Evolutionary conservation across 2,888 invertebrate genomes (phyloP).

Genomic region (Cotesia congregata): DNA sequence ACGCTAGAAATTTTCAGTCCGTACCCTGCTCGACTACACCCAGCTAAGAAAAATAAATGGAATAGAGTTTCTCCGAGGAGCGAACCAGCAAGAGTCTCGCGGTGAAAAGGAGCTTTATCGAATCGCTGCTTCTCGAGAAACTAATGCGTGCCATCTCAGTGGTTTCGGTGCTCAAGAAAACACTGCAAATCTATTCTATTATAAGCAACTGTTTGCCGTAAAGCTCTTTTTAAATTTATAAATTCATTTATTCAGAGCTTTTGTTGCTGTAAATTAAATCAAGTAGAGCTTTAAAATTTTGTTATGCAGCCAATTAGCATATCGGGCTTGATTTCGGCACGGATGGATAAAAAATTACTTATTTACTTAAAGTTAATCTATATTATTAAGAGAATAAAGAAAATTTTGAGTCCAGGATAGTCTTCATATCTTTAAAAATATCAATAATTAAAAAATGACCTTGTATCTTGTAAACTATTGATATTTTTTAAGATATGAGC

Average conservation of each 20-base stretch:
- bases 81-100: slow-evolving; percentile 23
- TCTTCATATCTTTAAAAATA: too few relatives aligned
- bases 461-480: too few relatives aligned
- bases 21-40: background rate
- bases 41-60: background rate
- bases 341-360: too few relatives aligned
- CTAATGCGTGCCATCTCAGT: slow-evolving; percentile 31
- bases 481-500: too few relatives aligned
- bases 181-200: background rate
- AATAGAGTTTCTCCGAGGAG: slow-evolving; percentile 8
- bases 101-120: slow-evolving; percentile 50
- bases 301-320: too few relatives aligned
- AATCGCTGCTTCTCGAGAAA: slow-evolving; percentile 48
- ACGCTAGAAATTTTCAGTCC: slow-evolving; percentile 11
- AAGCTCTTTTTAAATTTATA: background rate
- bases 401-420: too few relatives aligned
- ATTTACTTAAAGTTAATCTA: too few relatives aligned
- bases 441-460: too few relatives aligned
- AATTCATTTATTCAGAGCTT: background rate
- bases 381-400: too few relatives aligned
- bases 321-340: too few relatives aligned
- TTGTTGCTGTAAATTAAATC: too few relatives aligned
- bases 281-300: too few relatives aligned
- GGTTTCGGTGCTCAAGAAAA: background rate
- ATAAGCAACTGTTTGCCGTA: background rate